Evolutionary conservation across 1,140 invertebrate species (phyloP), one percentile per base, ranked within the genome.

Genomic region (Papilio polyxenes): DNA sequence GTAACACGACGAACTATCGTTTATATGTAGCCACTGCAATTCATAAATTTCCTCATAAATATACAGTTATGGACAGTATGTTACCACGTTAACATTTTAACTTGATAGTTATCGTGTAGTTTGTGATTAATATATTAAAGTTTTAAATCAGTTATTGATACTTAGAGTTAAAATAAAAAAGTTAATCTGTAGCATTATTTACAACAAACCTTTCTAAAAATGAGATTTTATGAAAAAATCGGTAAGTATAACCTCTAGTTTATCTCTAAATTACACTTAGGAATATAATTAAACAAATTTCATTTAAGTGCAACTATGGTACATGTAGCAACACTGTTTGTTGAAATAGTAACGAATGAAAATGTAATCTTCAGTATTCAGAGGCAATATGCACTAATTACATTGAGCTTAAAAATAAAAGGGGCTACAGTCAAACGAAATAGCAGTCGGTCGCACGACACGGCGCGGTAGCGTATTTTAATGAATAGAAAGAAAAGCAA

Each of bases 401-500:
- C 4, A 53, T 51, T 75, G 44, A 49, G 49, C 53, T 77, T 53
- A 77, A 53, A 77, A 56, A 77, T 31, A 79, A 77, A 79, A 79
- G 76, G 9, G 1, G n/a, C 75, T 10, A 23, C 17, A 5, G 3
- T 77, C 51, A 79, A 62, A 77, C n/a, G 49, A 77, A 77, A 59
- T 40, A 40, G 56, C 37, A 59, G 23, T 62, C 76, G 37, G 53
- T 49, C 20, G 75, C 8, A 15, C n/a, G 48, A n/a, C 59, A 17
- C 59, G 7, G 6, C 59, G 59, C 51, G 37, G 31, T 48, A 31
- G 49, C 13, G 17, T 17, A 59, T 44, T 79, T 79, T 59, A 79
- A 62, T 79, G 76, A 79, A 79, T 79, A 59, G 53, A 23, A 79
- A 79, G 76, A 59, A 78, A 78, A 59, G 59, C 75, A 77, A 59